Percentiles rank a stretch among this genome's conserved stretches.
Conservation (phyloP, 2,113 vertebrate genomes). For the Paratilapia polleni region DNA sequence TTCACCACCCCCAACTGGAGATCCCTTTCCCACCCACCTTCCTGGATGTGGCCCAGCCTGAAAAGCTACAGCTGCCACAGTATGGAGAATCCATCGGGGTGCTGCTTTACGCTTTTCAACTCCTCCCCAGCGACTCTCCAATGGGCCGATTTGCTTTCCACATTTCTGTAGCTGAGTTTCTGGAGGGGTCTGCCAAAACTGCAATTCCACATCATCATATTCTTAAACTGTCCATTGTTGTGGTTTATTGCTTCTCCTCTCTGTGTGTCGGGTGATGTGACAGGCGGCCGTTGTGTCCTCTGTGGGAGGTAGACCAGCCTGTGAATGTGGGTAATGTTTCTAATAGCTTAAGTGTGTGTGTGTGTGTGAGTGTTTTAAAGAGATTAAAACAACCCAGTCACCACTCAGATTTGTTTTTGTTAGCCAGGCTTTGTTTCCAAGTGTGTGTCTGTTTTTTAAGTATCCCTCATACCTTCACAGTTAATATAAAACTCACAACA, state of each 20-base stretch:
- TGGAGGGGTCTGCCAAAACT: constrained; percentile 50
- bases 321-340: constrained; percentile 49
- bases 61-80: constrained; percentile 69
- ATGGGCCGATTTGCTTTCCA: constrained; percentile 38
- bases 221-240: constrained; percentile 54
- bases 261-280: constrained; percentile 40
- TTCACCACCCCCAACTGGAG: constrained; percentile 40
- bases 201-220: constrained; percentile 33
- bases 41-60: constrained; percentile 67
- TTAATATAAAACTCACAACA: constrained; percentile 11
- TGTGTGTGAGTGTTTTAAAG: constrained; percentile 11
- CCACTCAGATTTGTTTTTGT: constrained; percentile 23
- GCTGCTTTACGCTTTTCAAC: constrained; percentile 58
- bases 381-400: constrained; percentile 35
- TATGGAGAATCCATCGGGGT: constrained; percentile 78
- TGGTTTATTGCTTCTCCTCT: constrained; percentile 34
- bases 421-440: constrained; percentile 10
- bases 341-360: constrained; percentile 27
- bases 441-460: constrained; percentile 24
- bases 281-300: constrained; percentile 41
- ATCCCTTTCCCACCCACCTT: constrained; percentile 74
- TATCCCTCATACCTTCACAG: background rate
- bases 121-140: constrained; percentile 54
- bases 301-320: constrained; percentile 53
- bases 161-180: constrained; percentile 41